A percentile compares a stretch with the other conserved stretches of the same genome.
These are phyloP conservation scores for Leucophenga montana DNA, from an alignment of 2,888 invertebrate species.

Conservation along the genomic window DNA sequence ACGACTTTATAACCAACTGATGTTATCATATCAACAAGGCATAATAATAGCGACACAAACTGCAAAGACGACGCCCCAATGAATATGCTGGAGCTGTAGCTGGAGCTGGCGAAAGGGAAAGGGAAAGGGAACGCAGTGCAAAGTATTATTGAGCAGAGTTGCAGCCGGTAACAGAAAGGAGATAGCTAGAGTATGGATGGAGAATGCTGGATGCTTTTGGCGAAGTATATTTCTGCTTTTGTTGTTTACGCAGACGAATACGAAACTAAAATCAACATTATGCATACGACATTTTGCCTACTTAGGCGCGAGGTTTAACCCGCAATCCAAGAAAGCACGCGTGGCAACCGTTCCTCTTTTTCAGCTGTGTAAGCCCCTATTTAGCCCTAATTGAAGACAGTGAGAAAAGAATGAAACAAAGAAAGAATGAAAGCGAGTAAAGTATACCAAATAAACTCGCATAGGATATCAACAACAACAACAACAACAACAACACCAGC, in stretches of 20 bases:
- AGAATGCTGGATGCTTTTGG: background rate
- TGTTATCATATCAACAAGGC: slow-evolving; percentile 56
- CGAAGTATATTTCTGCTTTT: background rate
- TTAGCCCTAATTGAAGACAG: background rate
- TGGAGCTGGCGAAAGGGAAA: background rate
- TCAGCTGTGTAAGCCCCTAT: no score
- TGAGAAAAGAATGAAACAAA: background rate
- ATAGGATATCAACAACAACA: slow-evolving; percentile 1
- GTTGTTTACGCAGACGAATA: background rate
- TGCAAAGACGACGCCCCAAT: background rate
- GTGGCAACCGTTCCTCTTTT: no score
- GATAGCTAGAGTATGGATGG: background rate
- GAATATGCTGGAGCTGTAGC: background rate
- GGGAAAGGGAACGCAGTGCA: no score
- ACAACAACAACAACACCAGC: background rate
- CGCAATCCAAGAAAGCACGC: no score
- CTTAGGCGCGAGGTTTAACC: slow-evolving; percentile 7
- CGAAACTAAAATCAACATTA: slow-evolving; percentile 12
- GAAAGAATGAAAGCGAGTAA: background rate
- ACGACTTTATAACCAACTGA: slow-evolving; percentile 44
- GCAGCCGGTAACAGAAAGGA: background rate
- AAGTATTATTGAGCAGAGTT: no score
- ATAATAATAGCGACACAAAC: slow-evolving; percentile 38
- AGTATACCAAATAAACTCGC: slow-evolving; percentile 9
- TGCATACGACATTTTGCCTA: slow-evolving; percentile 15